Base-by-base conservation (phyloP, 1,140 invertebrate species). In the Brachionus manjavacas region DNA sequence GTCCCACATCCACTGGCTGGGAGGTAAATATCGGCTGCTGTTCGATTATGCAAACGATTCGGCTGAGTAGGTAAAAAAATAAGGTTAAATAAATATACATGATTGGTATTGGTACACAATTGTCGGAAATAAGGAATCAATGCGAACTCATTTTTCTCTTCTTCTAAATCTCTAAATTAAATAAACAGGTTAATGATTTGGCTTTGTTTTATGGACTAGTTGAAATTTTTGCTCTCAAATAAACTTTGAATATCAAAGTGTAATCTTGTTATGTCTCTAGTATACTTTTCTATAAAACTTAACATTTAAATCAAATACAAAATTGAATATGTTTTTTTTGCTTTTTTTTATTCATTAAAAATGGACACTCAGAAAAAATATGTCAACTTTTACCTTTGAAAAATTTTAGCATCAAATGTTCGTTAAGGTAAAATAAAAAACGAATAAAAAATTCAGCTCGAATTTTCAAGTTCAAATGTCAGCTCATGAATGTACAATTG, bases 1-100 rank as follows among this genome's bases (percentile, higher is more conserved):
- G 79, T 64, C 79, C 79, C 4, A 81, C 64, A 28, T 81, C 79
- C 28, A 64, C 79, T 46, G 79, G 79, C 28, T 81, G 79, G 16
- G 79, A 81, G 16, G 79, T 81, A 46, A 81, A 81, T 64, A 81
- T 81, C n/a, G 79, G 79, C 28, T 81, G 79, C 52, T 81, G 79
- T 43, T 81, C 79, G 16, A 76, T 76, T 76, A 76, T 23, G 25
- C 41, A 25, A 25, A 49, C n/a, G 14, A 49, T 76, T 25, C 20
- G 39, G 11, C 23, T 76, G 14, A 76, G 46, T 25, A 76, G 20
- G 41, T 76, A 76, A 25, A 76, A 76, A 76, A 76, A 76, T 76
- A 76, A 49, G 52, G 11, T 11, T 76, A 76, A 76, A 76, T 76
- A 76, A 76, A 49, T 76, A 28, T 76, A 76, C 72, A 76, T 76